phyloP scores from a whole-genome alignment of 2,113 vertebrate genomes.

The Nesogale talazaci region DNA sequence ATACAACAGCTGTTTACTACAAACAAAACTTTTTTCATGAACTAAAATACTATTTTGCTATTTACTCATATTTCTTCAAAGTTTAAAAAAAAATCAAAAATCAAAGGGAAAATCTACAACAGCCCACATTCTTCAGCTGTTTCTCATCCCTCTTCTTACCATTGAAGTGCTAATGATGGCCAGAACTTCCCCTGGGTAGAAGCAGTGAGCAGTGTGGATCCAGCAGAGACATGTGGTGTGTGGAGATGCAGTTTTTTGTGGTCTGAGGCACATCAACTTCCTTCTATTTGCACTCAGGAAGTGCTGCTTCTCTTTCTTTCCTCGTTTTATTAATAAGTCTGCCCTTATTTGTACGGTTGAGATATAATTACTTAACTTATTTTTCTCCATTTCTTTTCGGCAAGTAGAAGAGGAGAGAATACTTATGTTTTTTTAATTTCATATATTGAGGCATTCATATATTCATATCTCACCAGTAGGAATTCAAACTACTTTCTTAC shows the following conservation, averaged over 20 bases:
- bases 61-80: background rate
- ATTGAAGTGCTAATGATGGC: background rate
- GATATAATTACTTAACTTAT: background rate
- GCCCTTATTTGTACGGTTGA: background rate
- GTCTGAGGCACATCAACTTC: no score
- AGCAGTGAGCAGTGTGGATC: background rate
- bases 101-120: background rate
- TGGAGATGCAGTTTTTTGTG: background rate
- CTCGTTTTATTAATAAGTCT: background rate
- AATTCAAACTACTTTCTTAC: background rate
- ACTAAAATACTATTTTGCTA: slow-evolving; percentile 35
- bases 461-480: background rate
- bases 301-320: background rate
- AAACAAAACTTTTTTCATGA: background rate
- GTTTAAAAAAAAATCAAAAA: background rate
- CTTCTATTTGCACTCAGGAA: background rate
- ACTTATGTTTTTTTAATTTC: background rate
- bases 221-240: background rate
- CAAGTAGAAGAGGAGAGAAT: background rate
- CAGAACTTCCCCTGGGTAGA: rapidly evolving
- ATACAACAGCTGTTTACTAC: slow-evolving; percentile 12
- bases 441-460: background rate
- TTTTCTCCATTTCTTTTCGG: background rate
- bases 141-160: slow-evolving; percentile 22
- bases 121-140: background rate